A percentile compares a stretch with the other conserved stretches of the same genome.
Conservation (phyloP, 2,797 vertebrate genomes). For the Propithecus perrieri region DNA sequence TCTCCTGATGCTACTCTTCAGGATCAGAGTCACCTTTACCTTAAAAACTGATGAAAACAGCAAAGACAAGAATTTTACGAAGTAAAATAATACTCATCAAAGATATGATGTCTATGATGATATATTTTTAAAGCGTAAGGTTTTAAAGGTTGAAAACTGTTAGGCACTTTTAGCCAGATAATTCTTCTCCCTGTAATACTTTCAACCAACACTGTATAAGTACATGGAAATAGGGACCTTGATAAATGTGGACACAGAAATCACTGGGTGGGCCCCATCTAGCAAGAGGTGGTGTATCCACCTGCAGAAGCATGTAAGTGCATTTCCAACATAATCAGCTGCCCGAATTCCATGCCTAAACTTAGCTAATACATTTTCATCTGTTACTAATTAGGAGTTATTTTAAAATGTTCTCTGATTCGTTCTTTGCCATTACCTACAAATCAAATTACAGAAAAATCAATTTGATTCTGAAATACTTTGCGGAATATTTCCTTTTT, state of each 20-base stretch:
- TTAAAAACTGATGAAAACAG: background rate
- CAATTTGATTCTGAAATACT: slow-evolving; percentile 62
- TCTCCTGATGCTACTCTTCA: background rate
- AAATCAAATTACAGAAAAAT: slow-evolving; percentile 63
- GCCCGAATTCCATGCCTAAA: slow-evolving; percentile 62
- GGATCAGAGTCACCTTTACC: background rate
- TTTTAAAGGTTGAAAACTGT: background rate
- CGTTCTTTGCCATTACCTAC: slow-evolving; percentile 64
- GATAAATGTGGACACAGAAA: background rate
- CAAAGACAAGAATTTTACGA: background rate
- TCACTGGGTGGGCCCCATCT: background rate
- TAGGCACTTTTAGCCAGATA: background rate
- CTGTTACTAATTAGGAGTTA: slow-evolving; percentile 78
- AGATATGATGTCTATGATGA: background rate
- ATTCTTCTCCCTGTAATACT: background rate
- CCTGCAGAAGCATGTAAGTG: slow-evolving; percentile 45
- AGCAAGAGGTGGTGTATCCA: background rate
- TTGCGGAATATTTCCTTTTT: slow-evolving; percentile 44
- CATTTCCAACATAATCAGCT: slow-evolving; percentile 50
- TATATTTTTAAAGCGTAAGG: background rate
- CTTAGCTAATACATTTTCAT: slow-evolving; percentile 71
- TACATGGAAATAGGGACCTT: background rate
- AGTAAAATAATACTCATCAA: background rate
- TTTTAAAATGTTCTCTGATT: slow-evolving; percentile 44
- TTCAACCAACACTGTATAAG: background rate